phyloP scores from a whole-genome alignment of 1,140 invertebrate species.

The Zaprionus camerounensis region DNA sequence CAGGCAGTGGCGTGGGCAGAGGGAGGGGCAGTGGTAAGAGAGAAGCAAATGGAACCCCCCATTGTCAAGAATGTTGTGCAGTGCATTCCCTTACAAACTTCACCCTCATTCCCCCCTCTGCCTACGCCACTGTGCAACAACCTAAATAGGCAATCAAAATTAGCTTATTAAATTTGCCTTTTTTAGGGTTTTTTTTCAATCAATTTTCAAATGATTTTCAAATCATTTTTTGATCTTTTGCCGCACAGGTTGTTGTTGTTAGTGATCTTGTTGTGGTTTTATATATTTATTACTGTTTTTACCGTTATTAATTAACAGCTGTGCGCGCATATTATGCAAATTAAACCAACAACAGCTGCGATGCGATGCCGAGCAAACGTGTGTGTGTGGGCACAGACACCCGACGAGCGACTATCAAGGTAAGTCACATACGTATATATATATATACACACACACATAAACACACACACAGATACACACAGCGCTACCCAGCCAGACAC shows the following conservation, averaged over 20 bases:
- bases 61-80: too few relatives aligned
- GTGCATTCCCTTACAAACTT: too few relatives aligned
- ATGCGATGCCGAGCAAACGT: constrained; percentile 46
- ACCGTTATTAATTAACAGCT: constrained; percentile 82
- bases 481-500: background rate
- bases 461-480: too few relatives aligned
- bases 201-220: constrained; percentile 20
- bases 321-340: constrained; percentile 79
- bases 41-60: too few relatives aligned
- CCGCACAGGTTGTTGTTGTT: constrained; percentile 26
- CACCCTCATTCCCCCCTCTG: background rate
- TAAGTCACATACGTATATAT: background rate
- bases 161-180: constrained; percentile 20
- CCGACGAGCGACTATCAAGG: constrained; percentile 25
- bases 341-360: constrained; percentile 27
- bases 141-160: constrained; percentile 1
- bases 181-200: constrained; percentile 36
- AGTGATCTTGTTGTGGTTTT: constrained; percentile 8
- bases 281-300: constrained; percentile 30
- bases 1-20: background rate
- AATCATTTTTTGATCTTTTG: constrained; percentile 54
- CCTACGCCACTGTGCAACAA: background rate
- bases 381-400: constrained; percentile 10
- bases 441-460: constrained; percentile 9
- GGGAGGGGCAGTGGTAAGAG: background rate